Evolutionary conservation across 2,113 vertebrate species (phyloP).

Genomic region (Ammodytes marinus): DNA sequence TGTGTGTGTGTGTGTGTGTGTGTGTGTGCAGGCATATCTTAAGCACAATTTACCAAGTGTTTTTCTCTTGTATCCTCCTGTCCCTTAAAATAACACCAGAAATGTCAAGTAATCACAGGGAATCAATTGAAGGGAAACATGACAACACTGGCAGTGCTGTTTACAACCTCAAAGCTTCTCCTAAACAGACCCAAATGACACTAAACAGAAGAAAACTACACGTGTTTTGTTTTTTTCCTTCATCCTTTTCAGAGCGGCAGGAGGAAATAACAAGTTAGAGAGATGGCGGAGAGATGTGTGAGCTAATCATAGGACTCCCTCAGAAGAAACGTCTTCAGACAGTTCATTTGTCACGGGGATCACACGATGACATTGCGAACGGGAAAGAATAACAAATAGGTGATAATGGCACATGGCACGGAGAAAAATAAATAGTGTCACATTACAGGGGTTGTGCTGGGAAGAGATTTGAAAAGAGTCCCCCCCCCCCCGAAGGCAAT

Average conservation of each 20-base stretch:
- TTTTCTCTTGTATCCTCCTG: conserved; percentile 43
- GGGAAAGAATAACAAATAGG: conserved; percentile 46
- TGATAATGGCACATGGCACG: conserved; percentile 52
- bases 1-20: conserved; percentile 7
- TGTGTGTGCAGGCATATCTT: conserved; percentile 28
- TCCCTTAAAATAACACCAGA: conserved; percentile 45
- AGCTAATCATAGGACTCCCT: conserved; percentile 63
- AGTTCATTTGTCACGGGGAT: conserved; percentile 60
- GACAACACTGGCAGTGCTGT: conserved; percentile 71
- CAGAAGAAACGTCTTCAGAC: conserved; percentile 49
- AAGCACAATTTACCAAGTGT: conserved; percentile 33
- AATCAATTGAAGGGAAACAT: conserved; percentile 75
- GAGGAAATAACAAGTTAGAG: conserved; percentile 48
- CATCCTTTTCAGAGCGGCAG: conserved; percentile 57
- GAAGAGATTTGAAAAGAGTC: conserved; percentile 29
- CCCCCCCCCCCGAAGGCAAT: conserved; percentile 32
- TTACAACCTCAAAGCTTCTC: conserved; percentile 67
- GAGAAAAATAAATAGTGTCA: conserved; percentile 49
- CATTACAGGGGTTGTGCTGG: not conserved
- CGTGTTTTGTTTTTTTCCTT: conserved; percentile 15
- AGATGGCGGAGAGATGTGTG: conserved; percentile 33
- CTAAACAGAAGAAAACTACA: conserved; percentile 66
- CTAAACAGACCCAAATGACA: conserved; percentile 76
- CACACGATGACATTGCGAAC: conserved; percentile 37
- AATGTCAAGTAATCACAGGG: conserved; percentile 62